Base-by-base conservation (phyloP, 2,797 vertebrate species). In the Urocyon cinereoargenteus region DNA sequence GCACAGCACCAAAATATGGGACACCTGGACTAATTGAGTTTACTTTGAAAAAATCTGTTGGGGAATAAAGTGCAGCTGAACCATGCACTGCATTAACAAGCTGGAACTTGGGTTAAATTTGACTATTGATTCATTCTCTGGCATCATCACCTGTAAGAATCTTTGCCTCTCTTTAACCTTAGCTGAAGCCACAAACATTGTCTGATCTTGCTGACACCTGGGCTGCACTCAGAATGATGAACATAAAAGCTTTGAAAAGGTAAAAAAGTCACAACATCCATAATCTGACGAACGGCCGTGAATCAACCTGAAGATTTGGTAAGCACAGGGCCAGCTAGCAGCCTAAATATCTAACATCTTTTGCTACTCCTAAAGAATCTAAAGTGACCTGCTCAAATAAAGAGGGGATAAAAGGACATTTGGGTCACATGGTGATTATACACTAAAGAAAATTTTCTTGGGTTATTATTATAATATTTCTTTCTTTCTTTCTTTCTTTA, bases 111-210 rank as follows among this genome's bases (percentile, higher is more conserved):
- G 97, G 88, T 84, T 85, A 36, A 28, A 36, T 93, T n/a, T 91
- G 82, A 97, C 88, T 96, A 87, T 79, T 97, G 96, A 98, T 96
- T 97, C 97, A 97, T 94, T 68, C 79, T 68, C 84, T 98, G 97
- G 97, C 97, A 96, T 85, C 75, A 19, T 51, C 70, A 10, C 61
- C 68, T n/a, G 7, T 28, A 87, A 18, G 86, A 89, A 83, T 84
- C 92, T 77, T 98, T 93, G 94, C 97, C 97, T 98, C 86, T 96
- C 93, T 97, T 97, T 98, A 73, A 98, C 98, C 97, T 97, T 86
- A 73, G 55, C 73, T 18, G 79, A 97, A 98, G 97, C 98, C 97
- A 85, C 98, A 97, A 88, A 94, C 94, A 84, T 96, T 98, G 97
- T 91, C 97, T 98, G 96, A 97, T 98, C 98, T 97, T 98, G 98